Base-by-base conservation (phyloP, 2,113 vertebrate genomes). In the Orientallactaga bullata region DNA sequence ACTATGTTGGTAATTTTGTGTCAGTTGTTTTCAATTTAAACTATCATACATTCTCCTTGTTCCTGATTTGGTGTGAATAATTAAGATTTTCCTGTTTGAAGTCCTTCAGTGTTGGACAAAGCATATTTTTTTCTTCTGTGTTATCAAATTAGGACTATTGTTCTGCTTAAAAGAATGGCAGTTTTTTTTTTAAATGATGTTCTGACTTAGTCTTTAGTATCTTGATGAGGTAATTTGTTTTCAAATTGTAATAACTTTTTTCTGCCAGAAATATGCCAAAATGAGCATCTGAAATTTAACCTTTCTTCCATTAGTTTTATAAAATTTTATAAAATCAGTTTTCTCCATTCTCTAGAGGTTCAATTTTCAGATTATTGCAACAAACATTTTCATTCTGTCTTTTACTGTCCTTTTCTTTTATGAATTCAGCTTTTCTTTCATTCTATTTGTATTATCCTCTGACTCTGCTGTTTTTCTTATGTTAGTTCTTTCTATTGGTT, bases 21-120 rank as follows among this genome's bases (percentile, higher is more conserved):
- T 85, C 7, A 35, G 32, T 4, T 24, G 94, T 96, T 32, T 30
- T 13, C 63, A 55, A 77, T 32, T 65, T 97, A 94, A 23, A 2
- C 20, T 79, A 0, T 30, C 42, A 47, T 69, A 17, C 55, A 21
- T 93, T 77, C 10, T 9, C 65, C 28, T 89, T 32, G 4, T 94
- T 95, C n/a, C 24, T 94, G 58, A 90, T 88, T 94, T 90, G 76
- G 4, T 79, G 21, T 90, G 65, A 89, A 58, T 85, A 85, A 78
- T 91, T 89, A 58, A 1, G 17, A 20, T 71, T 80, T 95, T 88
- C 15, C 24, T 88, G 5, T 68, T 73, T 60, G 87, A 60, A 84
- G 78, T 90, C 55, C 69, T 15, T 32, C 37, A 28, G 20, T 84
- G 4, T 81, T 74, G 63, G 24, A 84, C 61, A 84, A 76, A 80